These are phyloP conservation scores for Caretta caretta DNA, from an alignment of 2,113 vertebrate species.

Conservation along the genomic window DNA sequence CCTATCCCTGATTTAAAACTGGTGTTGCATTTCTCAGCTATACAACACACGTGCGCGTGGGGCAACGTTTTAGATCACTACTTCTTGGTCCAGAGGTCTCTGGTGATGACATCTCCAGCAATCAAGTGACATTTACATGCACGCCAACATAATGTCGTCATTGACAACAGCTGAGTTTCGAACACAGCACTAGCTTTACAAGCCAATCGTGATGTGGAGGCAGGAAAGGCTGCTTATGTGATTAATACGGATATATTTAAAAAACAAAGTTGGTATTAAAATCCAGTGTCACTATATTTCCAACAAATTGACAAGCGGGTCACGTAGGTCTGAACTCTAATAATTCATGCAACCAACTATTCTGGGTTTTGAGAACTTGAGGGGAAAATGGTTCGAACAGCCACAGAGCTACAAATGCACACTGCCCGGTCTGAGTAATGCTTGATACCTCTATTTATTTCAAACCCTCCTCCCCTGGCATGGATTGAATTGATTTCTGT, in stretches of 20 bases:
- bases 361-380: not conserved
- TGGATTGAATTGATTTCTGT: not conserved
- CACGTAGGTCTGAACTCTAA: accelerated
- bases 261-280: no score
- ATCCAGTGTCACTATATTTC: accelerated
- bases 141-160: not conserved
- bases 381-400: not conserved
- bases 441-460: accelerated
- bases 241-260: not conserved
- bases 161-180: not conserved
- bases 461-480: not conserved
- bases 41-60: not conserved
- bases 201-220: not conserved
- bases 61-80: conserved; percentile 17
- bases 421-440: accelerated
- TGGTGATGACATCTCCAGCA: not conserved
- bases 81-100: not conserved
- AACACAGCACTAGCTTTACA: not conserved
- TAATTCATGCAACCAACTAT: not conserved
- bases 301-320: accelerated
- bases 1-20: not conserved
- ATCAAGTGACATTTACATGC: conserved; percentile 26
- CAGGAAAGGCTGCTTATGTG: not conserved
- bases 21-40: not conserved
- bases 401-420: not conserved